A percentile compares a stretch with the other conserved stretches of the same genome.
phyloP scores from a whole-genome alignment of 2,888 invertebrate genomes.

The Silvanus unidentatus region DNA sequence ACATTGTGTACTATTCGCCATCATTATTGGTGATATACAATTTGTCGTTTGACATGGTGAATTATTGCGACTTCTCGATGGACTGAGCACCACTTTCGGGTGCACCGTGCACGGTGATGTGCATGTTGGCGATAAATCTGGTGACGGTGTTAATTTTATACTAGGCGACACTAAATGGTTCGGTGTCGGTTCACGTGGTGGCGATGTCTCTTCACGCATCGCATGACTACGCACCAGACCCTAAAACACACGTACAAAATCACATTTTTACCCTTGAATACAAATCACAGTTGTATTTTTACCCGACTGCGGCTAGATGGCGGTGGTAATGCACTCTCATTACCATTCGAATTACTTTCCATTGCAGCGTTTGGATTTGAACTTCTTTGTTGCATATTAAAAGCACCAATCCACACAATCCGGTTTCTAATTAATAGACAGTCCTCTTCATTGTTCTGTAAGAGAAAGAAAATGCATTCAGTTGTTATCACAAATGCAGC shows the following conservation, averaged over 20 bases:
- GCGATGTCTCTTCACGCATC: slow-evolving; percentile 74
- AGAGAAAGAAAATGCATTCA: too few species aligned
- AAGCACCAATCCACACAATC: too few species aligned
- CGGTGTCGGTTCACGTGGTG: slow-evolving; percentile 48
- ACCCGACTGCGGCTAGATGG: slow-evolving; percentile 29
- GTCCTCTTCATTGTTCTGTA: too few species aligned
- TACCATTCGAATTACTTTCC: slow-evolving; percentile 29
- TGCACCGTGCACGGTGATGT: slow-evolving; percentile 19
- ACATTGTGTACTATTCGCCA: slow-evolving; percentile 32
- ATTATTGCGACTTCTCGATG: slow-evolving; percentile 20
- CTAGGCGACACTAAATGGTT: slow-evolving; percentile 32
- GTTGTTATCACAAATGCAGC: too few species aligned
- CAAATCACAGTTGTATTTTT: slow-evolving; percentile 59
- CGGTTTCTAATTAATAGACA: too few species aligned
- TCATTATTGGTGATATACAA: slow-evolving; percentile 13
- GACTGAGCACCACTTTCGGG: slow-evolving; percentile 37
- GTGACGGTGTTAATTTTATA: slow-evolving; percentile 40
- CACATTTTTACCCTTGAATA: too few species aligned
- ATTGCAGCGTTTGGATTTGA: slow-evolving; percentile 26
- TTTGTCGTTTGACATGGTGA: too few species aligned
- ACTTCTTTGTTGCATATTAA: slow-evolving; percentile 36
- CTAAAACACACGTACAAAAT: too few species aligned
- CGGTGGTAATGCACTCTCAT: slow-evolving; percentile 19
- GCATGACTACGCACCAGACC: slow-evolving; percentile 85
- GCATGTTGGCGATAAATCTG: slow-evolving; percentile 17